Evolutionary conservation across 2,888 invertebrate species (phyloP), one percentile per base, ranked within the genome.

Genomic region (Spodoptera picta): DNA sequence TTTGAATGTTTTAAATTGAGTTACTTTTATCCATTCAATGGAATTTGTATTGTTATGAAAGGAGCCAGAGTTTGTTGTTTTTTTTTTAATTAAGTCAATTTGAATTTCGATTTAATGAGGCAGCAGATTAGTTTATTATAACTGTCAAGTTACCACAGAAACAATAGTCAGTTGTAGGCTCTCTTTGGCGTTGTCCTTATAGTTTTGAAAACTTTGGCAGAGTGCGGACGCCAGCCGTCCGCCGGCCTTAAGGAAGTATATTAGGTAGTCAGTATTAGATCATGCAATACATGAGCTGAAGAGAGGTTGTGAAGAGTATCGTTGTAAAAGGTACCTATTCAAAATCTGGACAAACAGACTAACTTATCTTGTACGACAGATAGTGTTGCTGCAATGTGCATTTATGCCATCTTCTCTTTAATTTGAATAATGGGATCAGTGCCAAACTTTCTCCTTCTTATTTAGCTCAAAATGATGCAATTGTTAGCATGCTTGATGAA

Each of bases 401-500:
- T 94, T 93, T 93, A 94, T 83, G 92, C 91, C 90, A 93, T 91
- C 91, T 91, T 91, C 88, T 90, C 86, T 87, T 87, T 88, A 85
- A 89, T 90, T 92, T 92, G 90, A 91, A 92, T 92, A 89, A 89
- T 90, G 93, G 92, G 93, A 93, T 93, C 93, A 93, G 94, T 94
- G 94, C 94, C 94, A 94, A 93, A 94, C 93, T 92, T 93, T 92
- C 92, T 91, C 90, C 87, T 93, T 92, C 89, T 94, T 93, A 88
- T 93, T 93, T 93, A 94, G 94, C 94, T 94, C 94, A 93, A 94
- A 93, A 91, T 84, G 90, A 93, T 94, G 94, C 94, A 93, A 92
- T 93, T 93, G 94, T 92, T 92, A 93, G 94, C 93, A 92, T 92
- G 93, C 93, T 93, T 92, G 90, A 90, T 84, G 87, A 89, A 91